phyloP scores from a whole-genome alignment of 2,113 vertebrate species.

The Mobula hypostoma region DNA sequence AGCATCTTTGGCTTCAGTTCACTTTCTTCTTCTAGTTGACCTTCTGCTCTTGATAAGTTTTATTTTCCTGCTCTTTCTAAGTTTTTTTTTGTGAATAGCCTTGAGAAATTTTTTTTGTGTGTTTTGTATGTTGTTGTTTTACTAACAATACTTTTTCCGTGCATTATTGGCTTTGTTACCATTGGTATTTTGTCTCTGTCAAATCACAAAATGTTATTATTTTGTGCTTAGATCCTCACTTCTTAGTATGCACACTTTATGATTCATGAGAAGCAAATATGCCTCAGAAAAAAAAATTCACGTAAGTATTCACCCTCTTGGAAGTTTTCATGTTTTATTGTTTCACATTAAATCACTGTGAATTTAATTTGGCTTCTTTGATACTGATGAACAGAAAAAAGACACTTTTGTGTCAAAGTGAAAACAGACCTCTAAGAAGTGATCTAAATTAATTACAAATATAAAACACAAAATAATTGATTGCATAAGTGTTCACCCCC shows the following conservation, averaged over 20 bases:
- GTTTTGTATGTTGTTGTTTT: not conserved
- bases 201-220: not conserved
- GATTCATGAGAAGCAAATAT: not conserved
- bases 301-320: not conserved
- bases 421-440: no score
- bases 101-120: not conserved
- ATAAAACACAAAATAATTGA: no score
- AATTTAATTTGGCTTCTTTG: no score
- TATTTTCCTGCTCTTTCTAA: not conserved
- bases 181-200: not conserved
- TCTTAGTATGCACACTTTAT: not conserved
- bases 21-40: not conserved
- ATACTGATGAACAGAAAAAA: no score
- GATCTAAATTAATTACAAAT: no score
- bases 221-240: not conserved
- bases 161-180: not conserved
- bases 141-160: not conserved
- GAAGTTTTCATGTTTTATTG: no score
- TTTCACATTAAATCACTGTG: no score
- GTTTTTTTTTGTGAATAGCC: not conserved
- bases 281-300: not conserved
- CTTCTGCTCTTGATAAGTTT: not conserved
- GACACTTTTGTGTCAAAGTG: no score
- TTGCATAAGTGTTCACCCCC: no score
- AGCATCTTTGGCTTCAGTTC: not conserved